Base-by-base conservation (phyloP, 2,113 vertebrate genomes). In the Panurus biarmicus region DNA sequence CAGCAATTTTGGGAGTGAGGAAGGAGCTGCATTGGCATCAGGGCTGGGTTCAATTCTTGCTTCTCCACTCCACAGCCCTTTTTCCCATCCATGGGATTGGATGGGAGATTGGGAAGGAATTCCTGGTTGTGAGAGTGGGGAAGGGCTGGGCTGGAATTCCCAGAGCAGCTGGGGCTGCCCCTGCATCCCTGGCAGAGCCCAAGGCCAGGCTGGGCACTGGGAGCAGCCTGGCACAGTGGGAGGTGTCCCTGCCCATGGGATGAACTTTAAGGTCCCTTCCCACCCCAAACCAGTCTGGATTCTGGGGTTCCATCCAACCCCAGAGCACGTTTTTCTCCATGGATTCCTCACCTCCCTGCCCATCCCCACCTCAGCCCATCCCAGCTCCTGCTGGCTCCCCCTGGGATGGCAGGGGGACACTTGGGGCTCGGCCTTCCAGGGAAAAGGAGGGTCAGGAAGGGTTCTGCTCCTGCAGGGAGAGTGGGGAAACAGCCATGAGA, bases 291-390 rank as follows among this genome's bases (percentile, higher is more conserved):
- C 54, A 14, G 9, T 9, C 12, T 8, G 31, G 53, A 21, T 54
- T 18, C 28, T 29, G 29, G 53, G 29, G 6, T 54, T 31, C 53
- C n/a, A 36, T 11, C 48, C 54, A 1, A 0, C 1, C 50, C 2
- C 9, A 36, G 53, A 35, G 15, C 36, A 56, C 50, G 5, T 0
- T 10, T 35, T 29, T 7, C n/a, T 31, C 38, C 1, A 5, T 1
- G 38, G 76, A 11, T 19, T 65, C 64, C 67, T 60, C 44, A 14
- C 13, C 75, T 31, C 26, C 0, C 26, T 47, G 35, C 11, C 35
- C 28, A 42, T 11, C 11, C 38, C 12, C 35, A 12, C 0, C 67
- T 9, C 50, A 13, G 19, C 51, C 9, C 38, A 36, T 5, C 51
- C 82, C 40, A 28, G 33, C 8, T 28, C 66, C 48, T 2, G 0